phyloP scores from a whole-genome alignment of 2,888 invertebrate species.

The Callosobruchus maculatus region DNA sequence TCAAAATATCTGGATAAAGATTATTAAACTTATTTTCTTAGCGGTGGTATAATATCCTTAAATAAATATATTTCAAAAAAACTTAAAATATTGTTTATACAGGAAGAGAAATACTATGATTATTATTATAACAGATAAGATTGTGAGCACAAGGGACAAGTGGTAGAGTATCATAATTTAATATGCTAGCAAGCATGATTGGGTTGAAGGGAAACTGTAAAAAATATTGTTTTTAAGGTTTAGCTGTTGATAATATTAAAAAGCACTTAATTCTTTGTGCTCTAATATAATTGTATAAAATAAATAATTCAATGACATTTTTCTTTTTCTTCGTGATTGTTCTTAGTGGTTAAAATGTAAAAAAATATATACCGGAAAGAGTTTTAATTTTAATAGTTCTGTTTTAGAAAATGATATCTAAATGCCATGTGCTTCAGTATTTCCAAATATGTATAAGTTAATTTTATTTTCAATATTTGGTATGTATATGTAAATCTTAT shows the following conservation, averaged over 20 bases:
- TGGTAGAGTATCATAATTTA: not conserved
- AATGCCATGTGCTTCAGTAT: not conserved
- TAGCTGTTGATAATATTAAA: not conserved
- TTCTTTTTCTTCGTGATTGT: too few species aligned
- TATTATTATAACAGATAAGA: not conserved
- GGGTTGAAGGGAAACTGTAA: too few species aligned
- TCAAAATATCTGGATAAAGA: too few species aligned
- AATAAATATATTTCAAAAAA: too few species aligned
- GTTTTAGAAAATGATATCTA: not conserved
- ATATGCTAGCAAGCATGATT: too few species aligned
- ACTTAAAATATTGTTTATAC: too few species aligned
- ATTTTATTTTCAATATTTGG: not conserved
- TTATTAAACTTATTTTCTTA: too few species aligned
- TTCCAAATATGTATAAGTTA: not conserved
- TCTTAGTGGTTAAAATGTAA: not conserved
- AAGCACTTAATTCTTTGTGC: not conserved
- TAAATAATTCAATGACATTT: too few species aligned
- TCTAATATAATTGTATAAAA: not conserved
- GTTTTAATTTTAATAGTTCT: not conserved
- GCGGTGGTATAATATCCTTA: too few species aligned
- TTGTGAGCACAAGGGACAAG: not conserved
- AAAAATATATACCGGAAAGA: not conserved
- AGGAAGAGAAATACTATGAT: too few species aligned
- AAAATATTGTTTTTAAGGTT: too few species aligned
- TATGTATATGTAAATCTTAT: not conserved